These are phyloP conservation scores for Spisula subtruncata DNA, from an alignment of 2,888 invertebrate species.

Conservation along the genomic window DNA sequence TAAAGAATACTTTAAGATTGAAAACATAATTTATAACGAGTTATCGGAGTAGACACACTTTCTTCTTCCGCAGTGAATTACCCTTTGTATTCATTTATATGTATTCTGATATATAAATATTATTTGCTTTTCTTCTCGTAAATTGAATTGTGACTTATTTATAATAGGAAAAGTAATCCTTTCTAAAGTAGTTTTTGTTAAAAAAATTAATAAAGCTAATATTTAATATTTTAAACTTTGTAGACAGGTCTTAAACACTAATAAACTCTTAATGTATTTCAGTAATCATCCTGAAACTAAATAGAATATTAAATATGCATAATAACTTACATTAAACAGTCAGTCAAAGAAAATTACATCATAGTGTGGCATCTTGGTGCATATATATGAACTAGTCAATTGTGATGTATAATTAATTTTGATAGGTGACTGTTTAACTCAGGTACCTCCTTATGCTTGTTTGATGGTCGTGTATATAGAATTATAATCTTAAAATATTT, in stretches of 20 bases:
- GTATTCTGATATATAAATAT: not conserved
- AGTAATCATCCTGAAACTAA: no score
- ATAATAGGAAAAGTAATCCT: not conserved
- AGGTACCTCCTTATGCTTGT: no score
- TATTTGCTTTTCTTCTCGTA: not conserved
- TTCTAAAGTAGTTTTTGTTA: not conserved
- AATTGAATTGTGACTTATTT: slow-evolving; percentile 2
- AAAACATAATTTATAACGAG: slow-evolving; percentile 1
- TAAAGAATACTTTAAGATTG: not conserved
- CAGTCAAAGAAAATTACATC: no score
- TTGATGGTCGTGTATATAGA: no score
- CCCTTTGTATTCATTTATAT: not conserved
- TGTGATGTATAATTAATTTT: no score
- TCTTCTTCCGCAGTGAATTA: not conserved
- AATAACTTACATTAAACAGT: no score
- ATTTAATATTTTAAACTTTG: not conserved
- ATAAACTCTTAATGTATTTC: not conserved
- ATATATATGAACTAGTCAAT: no score
- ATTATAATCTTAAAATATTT: no score
- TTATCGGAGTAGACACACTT: not conserved
- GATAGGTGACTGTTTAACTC: no score
- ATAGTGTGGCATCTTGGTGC: no score
- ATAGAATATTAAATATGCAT: no score
- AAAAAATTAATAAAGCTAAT: not conserved
- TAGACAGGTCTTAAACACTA: not conserved